Evolutionary conservation across 2,888 invertebrate genomes (phyloP), one percentile per base, ranked within the genome.

Genomic region (Eilema caniola): DNA sequence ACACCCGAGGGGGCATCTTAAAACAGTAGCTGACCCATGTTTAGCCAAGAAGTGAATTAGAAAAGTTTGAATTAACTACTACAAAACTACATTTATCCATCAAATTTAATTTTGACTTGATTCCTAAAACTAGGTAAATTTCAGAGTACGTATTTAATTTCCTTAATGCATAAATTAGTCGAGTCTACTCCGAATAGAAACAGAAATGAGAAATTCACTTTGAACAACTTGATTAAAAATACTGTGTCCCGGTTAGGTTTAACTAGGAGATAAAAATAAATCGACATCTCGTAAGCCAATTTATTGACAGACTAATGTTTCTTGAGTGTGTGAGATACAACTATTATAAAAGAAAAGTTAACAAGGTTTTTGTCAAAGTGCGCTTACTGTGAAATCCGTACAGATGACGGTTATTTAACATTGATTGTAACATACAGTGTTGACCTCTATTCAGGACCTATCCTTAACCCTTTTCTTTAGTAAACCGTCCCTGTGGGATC

Each of bases 341-440:
- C 31, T 74, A 68, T 76, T 82, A 14, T 64, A 53, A 64, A 64
- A 70, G 66, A 79, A 76, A 80, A 79, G 63, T 73, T 62, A 31
- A 62, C 41, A 56, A 59, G 47, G 62, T 61, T 75, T 82, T 74
- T 62, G 65, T 69, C 71, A 67, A 79, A 56, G 57, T 33, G 62
- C 25, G 24, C 62, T 62, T 67, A 37, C 53, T 73, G 66, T 62
- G 64, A 62, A 66, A 83, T 81, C 85, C 78, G 78, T 82, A 85
- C 73, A 78, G 72, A 85, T 87, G 79, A 79, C 77, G 81, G 78
- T 84, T 82, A 82, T 84, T 80, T 76, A 74, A 77, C 83, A 83
- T 83, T 88, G 88, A 91, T 89, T 87, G 90, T 88, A 86, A 91
- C 83, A 81, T 87, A 92, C 76, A 70, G 79, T n/a, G n/a, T 72